Conservation (phyloP, 2,888 invertebrate species). For the Eupeodes luniger region DNA sequence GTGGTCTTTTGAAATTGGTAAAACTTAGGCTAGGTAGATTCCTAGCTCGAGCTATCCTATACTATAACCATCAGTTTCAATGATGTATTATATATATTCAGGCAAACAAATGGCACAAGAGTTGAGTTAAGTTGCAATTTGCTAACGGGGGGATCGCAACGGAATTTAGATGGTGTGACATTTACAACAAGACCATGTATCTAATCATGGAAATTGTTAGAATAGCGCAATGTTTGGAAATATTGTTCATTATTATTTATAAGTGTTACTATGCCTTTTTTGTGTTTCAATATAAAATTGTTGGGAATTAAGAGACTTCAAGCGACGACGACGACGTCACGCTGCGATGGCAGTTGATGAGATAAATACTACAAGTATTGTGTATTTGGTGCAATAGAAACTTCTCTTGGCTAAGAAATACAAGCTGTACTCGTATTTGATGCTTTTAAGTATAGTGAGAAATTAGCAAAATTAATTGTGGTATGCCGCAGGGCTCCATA, state of each 20-base stretch:
- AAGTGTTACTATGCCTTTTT: no score
- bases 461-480: no score
- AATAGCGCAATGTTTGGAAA: not conserved
- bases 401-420: no score
- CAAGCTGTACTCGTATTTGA: no score
- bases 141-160: not conserved
- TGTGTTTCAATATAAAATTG: not conserved
- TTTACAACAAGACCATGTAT: conserved; percentile 38
- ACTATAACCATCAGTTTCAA: not conserved
- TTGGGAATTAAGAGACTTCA: not conserved
- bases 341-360: no score
- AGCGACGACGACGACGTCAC: no score
- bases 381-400: no score
- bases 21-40: conserved; percentile 13
- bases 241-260: not conserved
- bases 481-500: no score
- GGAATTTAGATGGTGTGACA: conserved; percentile 59
- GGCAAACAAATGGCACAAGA: conserved; percentile 43
- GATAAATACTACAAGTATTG: no score
- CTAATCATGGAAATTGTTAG: not conserved
- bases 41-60: not conserved
- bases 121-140: conserved; percentile 43
- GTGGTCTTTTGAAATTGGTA: conserved; percentile 50
- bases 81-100: conserved; percentile 56
- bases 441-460: no score